phyloP scores from a whole-genome alignment of 2,888 invertebrate species.

The Eupithecia subfuscata region DNA sequence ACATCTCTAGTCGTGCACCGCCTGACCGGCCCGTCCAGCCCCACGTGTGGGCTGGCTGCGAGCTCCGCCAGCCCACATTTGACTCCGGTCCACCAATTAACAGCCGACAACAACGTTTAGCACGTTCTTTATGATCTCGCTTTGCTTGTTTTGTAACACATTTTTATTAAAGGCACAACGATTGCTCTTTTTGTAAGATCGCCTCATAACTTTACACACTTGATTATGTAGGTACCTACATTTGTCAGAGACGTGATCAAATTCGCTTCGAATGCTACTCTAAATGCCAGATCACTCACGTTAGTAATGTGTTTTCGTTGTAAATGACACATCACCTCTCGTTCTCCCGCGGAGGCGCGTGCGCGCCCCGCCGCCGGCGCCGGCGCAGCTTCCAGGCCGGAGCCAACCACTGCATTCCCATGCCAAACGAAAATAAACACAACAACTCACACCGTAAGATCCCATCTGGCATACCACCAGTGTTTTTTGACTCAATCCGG shows the following conservation, averaged over 20 bases:
- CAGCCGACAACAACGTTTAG: background rate
- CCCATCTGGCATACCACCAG: constrained; percentile 41
- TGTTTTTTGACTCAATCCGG: constrained; percentile 66
- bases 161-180: background rate
- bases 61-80: background rate
- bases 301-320: constrained; percentile 7
- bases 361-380: constrained; percentile 28
- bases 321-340: constrained; percentile 35
- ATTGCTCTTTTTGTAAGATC: background rate
- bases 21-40: too few species aligned
- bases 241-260: background rate
- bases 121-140: background rate
- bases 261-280: background rate
- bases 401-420: background rate
- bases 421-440: constrained; percentile 47
- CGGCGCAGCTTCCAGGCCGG: constrained; percentile 12
- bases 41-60: too few species aligned
- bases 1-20: too few species aligned
- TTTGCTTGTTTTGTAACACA: background rate
- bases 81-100: background rate
- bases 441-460: constrained; percentile 47
- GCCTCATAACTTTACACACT: background rate
- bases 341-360: constrained; percentile 50
- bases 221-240: too few species aligned
- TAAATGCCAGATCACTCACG: background rate